A percentile compares a stretch with the other conserved stretches of the same genome.
Conservation (phyloP, 2,113 vertebrate genomes). For the Pteronura brasiliensis region DNA sequence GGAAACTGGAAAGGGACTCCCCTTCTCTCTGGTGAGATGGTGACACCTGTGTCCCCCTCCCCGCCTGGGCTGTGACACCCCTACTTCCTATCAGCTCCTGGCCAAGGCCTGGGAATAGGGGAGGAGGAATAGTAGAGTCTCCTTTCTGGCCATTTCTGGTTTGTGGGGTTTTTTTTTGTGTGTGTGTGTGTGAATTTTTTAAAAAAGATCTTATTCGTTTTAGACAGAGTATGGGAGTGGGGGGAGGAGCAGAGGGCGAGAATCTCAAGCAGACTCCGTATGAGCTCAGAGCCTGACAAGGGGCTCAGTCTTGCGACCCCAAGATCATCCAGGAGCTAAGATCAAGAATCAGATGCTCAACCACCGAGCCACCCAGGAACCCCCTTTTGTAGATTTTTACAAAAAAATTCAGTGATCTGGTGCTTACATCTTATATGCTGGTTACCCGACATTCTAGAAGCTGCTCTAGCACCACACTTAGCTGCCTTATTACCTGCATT, state of each 20-base stretch:
- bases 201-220: too few relatives aligned
- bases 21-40: neutral
- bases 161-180: neutral
- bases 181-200: neutral
- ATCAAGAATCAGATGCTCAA: too few relatives aligned
- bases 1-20: too few relatives aligned
- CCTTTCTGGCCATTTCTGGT: neutral
- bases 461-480: fast-evolving
- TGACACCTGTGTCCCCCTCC: neutral
- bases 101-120: neutral
- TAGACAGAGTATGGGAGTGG: too few relatives aligned
- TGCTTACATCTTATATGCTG: neutral
- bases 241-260: too few relatives aligned
- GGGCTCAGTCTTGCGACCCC: too few relatives aligned
- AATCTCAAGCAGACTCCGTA: too few relatives aligned
- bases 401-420: fast-evolving
- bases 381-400: too few relatives aligned
- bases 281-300: too few relatives aligned
- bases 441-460: fast-evolving
- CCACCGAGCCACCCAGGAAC: too few relatives aligned
- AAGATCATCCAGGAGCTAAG: too few relatives aligned
- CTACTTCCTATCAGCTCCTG: neutral
- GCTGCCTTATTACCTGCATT: neutral
- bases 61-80: fast-evolving
- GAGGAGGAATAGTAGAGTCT: neutral